A percentile compares a stretch with the other conserved stretches of the same genome.
Evolutionary conservation across 2,888 invertebrate species (phyloP).

Genomic region (Tetranychus piercei): DNA sequence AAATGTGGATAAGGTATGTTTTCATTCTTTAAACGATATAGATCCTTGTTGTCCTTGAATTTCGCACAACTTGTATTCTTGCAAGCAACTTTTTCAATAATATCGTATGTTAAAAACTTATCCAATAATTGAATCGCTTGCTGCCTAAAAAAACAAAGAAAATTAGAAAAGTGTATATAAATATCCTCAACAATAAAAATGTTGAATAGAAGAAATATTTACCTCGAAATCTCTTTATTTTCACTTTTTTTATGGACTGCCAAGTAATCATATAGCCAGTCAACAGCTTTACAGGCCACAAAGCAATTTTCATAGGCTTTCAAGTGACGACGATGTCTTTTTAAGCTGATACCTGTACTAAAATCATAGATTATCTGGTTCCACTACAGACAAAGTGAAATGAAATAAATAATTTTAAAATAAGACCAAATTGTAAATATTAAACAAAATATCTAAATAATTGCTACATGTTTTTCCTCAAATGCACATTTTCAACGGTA

Average conservation of each 20-base stretch:
- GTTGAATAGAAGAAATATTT: too few relatives aligned
- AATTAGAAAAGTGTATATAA: not conserved
- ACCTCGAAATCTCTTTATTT: constrained; percentile 7
- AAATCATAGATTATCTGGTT: constrained; percentile 37
- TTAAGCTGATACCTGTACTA: constrained; percentile 34
- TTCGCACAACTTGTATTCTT: constrained; percentile 29
- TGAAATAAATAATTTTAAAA: not conserved
- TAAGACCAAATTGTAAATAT: not conserved
- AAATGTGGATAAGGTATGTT: constrained; percentile 1
- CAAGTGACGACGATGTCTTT: constrained; percentile 35
- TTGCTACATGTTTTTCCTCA: too few relatives aligned
- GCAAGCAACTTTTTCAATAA: constrained; percentile 35
- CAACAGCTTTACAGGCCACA: constrained; percentile 35
- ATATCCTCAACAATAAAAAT: constrained; percentile 7
- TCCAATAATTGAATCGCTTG: constrained; percentile 36
- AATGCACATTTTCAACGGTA: too few relatives aligned
- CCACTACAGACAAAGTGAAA: constrained; percentile 33
- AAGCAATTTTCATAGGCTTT: constrained; percentile 37
- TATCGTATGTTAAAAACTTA: constrained; percentile 35
- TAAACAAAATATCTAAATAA: not conserved
- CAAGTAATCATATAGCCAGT: constrained; percentile 35
- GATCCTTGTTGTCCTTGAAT: constrained; percentile 33
- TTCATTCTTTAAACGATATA: constrained; percentile 30
- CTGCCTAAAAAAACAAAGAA: constrained; percentile 27
- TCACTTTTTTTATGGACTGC: not conserved